A percentile compares a stretch with the other conserved stretches of the same genome.
Conservation (phyloP, 64 coral and sea anemone species). For the Stylophora pistillata region DNA sequence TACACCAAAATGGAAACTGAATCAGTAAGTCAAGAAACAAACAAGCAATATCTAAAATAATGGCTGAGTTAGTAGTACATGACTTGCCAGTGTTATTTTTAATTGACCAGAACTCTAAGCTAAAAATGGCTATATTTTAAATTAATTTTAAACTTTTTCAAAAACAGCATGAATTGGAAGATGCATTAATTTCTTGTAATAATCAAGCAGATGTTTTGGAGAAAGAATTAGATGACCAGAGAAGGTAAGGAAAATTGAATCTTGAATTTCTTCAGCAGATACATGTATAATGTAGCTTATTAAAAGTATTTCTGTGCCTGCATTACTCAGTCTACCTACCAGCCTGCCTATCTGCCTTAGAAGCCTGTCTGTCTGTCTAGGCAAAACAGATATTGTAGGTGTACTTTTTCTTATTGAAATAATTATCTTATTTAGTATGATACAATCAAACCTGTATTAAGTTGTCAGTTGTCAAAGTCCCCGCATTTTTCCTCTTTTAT, state of each 20-base stretch:
- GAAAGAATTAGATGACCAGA: constrained; percentile 50
- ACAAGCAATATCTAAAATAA: neutral
- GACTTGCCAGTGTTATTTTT: too few species aligned
- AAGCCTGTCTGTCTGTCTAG: too few species aligned
- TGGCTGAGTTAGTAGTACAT: neutral
- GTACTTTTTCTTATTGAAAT: too few species aligned
- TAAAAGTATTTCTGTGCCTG: too few species aligned
- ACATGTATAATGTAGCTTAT: neutral
- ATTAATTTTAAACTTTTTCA: neutral
- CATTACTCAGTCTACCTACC: too few species aligned
- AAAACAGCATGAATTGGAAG: constrained; percentile 25
- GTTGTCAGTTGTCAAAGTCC: too few species aligned
- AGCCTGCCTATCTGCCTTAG: too few species aligned
- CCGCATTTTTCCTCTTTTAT: too few species aligned
- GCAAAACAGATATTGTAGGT: too few species aligned
- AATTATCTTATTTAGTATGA: too few species aligned
- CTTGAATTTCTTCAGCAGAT: neutral
- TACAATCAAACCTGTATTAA: too few species aligned
- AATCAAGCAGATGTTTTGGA: constrained; percentile 30
- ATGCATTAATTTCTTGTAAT: constrained; percentile 26
- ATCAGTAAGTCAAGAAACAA: constrained; percentile 12
- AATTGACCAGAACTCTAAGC: too few species aligned
- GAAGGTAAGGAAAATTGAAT: constrained; percentile 12
- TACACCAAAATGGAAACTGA: constrained; percentile 48
- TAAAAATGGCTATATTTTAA: neutral